Base-by-base conservation (phyloP, 2,113 vertebrate species). In the Tauraco erythrolophus region DNA sequence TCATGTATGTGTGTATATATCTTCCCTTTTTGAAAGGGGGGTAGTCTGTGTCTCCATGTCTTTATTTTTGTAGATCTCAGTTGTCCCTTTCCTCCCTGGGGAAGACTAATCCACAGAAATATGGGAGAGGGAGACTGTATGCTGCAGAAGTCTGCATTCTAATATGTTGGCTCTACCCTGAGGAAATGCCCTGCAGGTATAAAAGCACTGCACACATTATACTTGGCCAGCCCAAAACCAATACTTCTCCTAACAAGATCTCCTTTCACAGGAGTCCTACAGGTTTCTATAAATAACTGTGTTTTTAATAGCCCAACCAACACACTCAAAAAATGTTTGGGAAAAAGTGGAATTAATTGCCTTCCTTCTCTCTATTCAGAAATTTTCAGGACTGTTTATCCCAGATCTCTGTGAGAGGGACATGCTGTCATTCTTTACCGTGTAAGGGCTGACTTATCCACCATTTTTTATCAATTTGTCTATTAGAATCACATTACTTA, bases 261-360 rank as follows among this genome's bases (percentile, higher is more conserved):
- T 84, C 70, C 80, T 97, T 97, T 97, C 93, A 94, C 60, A 57
- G 6, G 54, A 56, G 28, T 70, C 41, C 61, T 94, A 65, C 43
- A 79, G 58, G 10, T 75, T 94, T 94, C 94, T 92, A 94, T 94
- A 95, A 96, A 96, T 94, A 96, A 65, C 88, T 77, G 25, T 88
- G 68, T 66, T 93, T 96, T 97, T 91, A 96, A 94, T 96, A 95
- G 83, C 83, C 71, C 39, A 83, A 91, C 43, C 66, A 86, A 74
- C 61, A 64, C 64, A 88, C 75, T 71, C 30, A 74, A 92, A 89
- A 89, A 84, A 62, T 68, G n/a, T 89, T 94, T 94, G 70, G 65
- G 94, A 74, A 96, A 97, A 96, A 91, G 62, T 92, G 81, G 60
- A 91, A 94, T 95, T 95, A 97, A 96, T 94, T 96, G 81, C 80